Evolutionary conservation across 2,888 invertebrate genomes (phyloP), one percentile per base, ranked within the genome.

Genomic region (Bedellia somnulentella): DNA sequence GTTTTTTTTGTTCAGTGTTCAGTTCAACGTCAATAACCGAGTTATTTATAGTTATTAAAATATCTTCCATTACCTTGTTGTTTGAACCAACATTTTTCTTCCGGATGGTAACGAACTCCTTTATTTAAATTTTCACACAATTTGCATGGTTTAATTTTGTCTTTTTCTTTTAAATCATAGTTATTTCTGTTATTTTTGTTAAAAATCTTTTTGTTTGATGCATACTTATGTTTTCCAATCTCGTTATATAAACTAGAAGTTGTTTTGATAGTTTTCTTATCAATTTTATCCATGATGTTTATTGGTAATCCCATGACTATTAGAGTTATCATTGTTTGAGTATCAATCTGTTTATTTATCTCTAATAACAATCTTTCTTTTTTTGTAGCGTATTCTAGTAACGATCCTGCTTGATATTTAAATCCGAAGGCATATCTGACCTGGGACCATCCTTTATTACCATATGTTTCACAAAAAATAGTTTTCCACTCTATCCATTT

Each of bases 1-100:
- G 37, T n/a, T 37, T 36, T 39, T 39, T 37, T 37, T 24, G 18
- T 5, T 37, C 30, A 9, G 12, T 12, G 24, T 29, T 31, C n/a
- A 39, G 18, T 24, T 35, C 35, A 4, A 9, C 27, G 16, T 37
- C 37, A 9, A 37, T 9, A 23, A 22, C 29, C n/a, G 32, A 14
- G 30, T 39, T 39, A 13, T 36, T 39, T 3, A 33, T 31, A 11
- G 0, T 28, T 22, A 11, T 21, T 11, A 11, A 29, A 18, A 4
- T 27, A 14, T 10, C 13, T 21, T 5, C 27, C 8, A 12, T 31
- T 15, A 13, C 17, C 25, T 24, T 8, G 30, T 16, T 15, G 5
- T 22, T 29, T 35, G 18, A 36, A 36, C 33, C 33, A 36, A 13
- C 36, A 36, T 22, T 2, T 11, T 8, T 24, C 28, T 27, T 33